Conservation (phyloP, 2,888 invertebrate genomes). For the Bugula neritina region DNA sequence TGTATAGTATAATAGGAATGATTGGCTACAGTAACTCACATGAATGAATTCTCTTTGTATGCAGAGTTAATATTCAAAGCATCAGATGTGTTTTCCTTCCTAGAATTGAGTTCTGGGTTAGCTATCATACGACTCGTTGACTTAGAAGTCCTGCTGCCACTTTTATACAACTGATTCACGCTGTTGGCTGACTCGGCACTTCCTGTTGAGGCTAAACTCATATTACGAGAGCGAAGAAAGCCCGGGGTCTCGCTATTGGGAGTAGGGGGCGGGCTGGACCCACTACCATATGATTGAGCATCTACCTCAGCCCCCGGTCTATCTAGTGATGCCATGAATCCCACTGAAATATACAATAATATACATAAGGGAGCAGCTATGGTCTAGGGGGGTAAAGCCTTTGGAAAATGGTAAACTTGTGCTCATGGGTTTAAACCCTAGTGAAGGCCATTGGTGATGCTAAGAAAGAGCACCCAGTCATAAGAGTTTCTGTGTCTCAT, state of each 20-base stretch:
- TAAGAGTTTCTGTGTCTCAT: no score
- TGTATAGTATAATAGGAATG: no score
- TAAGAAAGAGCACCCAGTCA: no score
- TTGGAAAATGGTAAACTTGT: no score
- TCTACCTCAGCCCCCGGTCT: not conserved
- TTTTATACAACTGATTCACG: not conserved
- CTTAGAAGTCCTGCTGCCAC: not conserved
- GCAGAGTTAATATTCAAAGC: not conserved
- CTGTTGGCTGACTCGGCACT: constrained; percentile 15
- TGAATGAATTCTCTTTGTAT: constrained; percentile 15
- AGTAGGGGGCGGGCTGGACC: not conserved
- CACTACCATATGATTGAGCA: constrained; percentile 11
- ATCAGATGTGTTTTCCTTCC: not conserved
- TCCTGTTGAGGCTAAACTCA: constrained; percentile 24
- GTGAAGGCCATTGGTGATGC: no score
- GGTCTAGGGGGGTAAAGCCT: no score
- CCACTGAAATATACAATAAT: no score
- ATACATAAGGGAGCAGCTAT: no score
- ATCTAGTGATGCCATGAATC: constrained; percentile 3
- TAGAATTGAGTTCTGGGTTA: no score
- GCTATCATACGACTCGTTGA: no score
- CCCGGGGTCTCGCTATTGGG: not conserved
- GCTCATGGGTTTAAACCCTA: no score
- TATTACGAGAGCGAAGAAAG: constrained; percentile 1
- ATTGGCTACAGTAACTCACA: no score